Evolutionary conservation across 2,113 vertebrate genomes (phyloP), one percentile per base, ranked within the genome.

Genomic region (Crotophaga sulcirostris): DNA sequence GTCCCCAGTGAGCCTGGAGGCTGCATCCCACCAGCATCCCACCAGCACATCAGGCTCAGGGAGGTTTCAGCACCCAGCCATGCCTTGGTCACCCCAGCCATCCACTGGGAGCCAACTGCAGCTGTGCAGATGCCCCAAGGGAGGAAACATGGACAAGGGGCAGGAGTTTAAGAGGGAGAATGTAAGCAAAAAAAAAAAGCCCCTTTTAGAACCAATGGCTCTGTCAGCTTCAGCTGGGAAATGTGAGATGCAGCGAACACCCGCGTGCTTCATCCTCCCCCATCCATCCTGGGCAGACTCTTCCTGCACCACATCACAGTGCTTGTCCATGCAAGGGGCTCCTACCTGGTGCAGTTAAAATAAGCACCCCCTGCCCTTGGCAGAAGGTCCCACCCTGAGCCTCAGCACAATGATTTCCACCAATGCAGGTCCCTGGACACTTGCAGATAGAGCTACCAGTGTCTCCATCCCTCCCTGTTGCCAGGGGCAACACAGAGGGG

Each of bases 311-410:
- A 11, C 38, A 3, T 3, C 29, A 11, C 0, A 6, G 47, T 18
- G 47, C 62, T 44, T 8, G 2, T 7, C 29, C 1, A 0, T 9
- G 59, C 3, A 0, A 6, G 4, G 3, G 7, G 25, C 14, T 55
- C 33, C 0, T 28, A 19, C 5, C 44, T 8, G 72, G 12, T 18
- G 6, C 0, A 4, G 7, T 16, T 34, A 42, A 54, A 69, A 33
- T 2, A 7, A 36, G 6, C 10, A 11, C 13, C 23, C 6, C 34
- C 55, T 47, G 67, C 28, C 29, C 31, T 7, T 19, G 28, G 26
- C 15, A 58, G 44, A 24, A 38, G 19, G 14, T 62, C 20, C 47
- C 52, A n/a, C 20, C 33, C 77, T 28, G 59, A 68, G 13, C 36
- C 28, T 49, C 77, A 33, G 21, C 66, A 5, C 33, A 7, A 5